phyloP scores from a whole-genome alignment of 2,888 invertebrate species.

The Torymus texanus region DNA sequence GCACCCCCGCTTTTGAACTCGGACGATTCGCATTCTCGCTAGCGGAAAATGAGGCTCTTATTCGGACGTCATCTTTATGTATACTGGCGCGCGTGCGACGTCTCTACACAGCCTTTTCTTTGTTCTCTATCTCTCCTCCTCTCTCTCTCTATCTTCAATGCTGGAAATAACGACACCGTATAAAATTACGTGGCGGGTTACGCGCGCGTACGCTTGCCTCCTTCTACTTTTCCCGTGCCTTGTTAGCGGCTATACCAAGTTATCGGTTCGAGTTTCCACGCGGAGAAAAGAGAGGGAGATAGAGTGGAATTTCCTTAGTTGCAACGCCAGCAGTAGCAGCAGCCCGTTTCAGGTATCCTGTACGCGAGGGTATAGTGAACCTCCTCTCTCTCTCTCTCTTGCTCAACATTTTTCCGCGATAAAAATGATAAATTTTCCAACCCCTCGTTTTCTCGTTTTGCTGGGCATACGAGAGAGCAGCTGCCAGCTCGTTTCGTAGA shows the following conservation, averaged over 20 bases:
- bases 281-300: background rate
- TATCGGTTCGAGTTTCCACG: constrained; percentile 46
- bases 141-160: constrained; percentile 15
- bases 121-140: constrained; percentile 21
- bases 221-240: background rate
- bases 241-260: constrained; percentile 49
- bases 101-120: background rate
- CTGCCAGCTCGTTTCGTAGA: no score
- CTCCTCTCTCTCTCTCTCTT: background rate
- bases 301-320: constrained; percentile 29
- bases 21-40: background rate
- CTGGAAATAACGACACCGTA: constrained; percentile 56
- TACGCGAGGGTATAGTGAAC: no score
- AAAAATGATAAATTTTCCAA: constrained; percentile 46
- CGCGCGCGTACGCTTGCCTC: constrained; percentile 6
- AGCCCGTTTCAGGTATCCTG: constrained; percentile 37
- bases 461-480: background rate
- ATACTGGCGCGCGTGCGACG: background rate
- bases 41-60: constrained; percentile 23
- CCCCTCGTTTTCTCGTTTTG: constrained; percentile 28
- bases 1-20: background rate
- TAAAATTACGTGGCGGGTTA: constrained; percentile 62
- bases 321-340: background rate
- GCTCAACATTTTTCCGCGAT: constrained; percentile 31
- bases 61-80: constrained; percentile 4